phyloP scores from a whole-genome alignment of 2,888 invertebrate genomes.

The Meteorus cinctellus region DNA sequence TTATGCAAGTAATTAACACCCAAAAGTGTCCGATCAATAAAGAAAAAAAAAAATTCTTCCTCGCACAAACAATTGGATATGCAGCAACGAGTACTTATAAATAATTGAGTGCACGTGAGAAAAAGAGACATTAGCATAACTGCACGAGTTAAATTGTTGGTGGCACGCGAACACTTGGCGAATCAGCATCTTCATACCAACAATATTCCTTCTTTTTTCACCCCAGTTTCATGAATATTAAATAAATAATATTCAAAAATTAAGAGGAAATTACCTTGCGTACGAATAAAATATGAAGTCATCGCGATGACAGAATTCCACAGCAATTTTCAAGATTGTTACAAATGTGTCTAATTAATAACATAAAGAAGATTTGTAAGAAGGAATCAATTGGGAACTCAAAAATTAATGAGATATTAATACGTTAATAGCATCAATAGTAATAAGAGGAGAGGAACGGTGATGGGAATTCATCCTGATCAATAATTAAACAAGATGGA shows the following conservation, averaged over 20 bases:
- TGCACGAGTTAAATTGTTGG: conserved; percentile 47
- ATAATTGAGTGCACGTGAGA: conserved; percentile 44
- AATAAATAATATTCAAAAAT: background rate
- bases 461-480: conserved; percentile 13
- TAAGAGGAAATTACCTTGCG: background rate
- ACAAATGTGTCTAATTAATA: background rate
- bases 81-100: conserved; percentile 51
- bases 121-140: conserved; percentile 60
- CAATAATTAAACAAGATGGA: background rate
- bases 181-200: background rate
- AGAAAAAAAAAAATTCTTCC: conserved; percentile 52
- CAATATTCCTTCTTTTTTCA: background rate
- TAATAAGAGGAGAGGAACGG: background rate
- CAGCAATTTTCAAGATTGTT: background rate
- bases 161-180: conserved; percentile 55
- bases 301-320: background rate
- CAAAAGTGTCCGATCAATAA: conserved; percentile 31
- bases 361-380: background rate
- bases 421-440: background rate
- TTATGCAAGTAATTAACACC: background rate
- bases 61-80: conserved; percentile 45
- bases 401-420: background rate
- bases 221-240: background rate
- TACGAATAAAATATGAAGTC: background rate
- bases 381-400: background rate